Evolutionary conservation across 2,113 vertebrate species (phyloP).

Genomic region (Salvator merianae): DNA sequence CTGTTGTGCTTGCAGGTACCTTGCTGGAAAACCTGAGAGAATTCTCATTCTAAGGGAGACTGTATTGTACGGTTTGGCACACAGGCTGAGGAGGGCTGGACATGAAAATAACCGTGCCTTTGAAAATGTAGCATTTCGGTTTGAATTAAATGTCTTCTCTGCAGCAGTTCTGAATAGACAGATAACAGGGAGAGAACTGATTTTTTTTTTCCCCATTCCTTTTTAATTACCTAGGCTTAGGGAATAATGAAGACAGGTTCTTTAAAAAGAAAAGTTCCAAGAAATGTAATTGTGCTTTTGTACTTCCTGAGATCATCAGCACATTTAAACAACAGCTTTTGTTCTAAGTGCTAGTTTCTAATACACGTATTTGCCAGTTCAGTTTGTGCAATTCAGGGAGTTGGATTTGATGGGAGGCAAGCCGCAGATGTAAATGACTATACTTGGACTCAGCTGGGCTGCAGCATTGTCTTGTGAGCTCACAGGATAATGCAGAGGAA

Average conservation of each 20-base stretch:
- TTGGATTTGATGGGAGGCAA: constrained; percentile 19
- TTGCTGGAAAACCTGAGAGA: constrained; percentile 13
- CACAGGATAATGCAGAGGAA: constrained; percentile 19
- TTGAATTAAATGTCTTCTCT: constrained; percentile 14
- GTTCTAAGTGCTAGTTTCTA: not conserved
- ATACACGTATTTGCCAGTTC: not conserved
- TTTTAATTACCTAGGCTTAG: constrained; percentile 1
- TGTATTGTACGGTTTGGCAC: constrained; percentile 2
- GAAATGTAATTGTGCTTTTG: not conserved
- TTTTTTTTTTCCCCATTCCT: not conserved
- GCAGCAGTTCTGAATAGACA: constrained; percentile 41
- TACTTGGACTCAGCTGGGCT: constrained; percentile 32
- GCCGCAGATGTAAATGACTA: not conserved
- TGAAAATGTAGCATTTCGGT: not conserved
- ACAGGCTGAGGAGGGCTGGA: not conserved
- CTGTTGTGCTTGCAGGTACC: not conserved
- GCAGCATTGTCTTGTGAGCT: not conserved
- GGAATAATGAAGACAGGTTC: not conserved
- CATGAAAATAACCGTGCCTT: not conserved
- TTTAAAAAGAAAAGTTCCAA: not conserved
- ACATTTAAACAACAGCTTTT: constrained; percentile 11
- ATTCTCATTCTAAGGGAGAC: not conserved
- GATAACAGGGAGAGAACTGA: not conserved
- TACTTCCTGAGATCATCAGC: not conserved
- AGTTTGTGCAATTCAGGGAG: not conserved